A percentile compares a stretch with the other conserved stretches of the same genome.
phyloP scores from a whole-genome alignment of 2,797 vertebrate species.

The Danio choprae region DNA sequence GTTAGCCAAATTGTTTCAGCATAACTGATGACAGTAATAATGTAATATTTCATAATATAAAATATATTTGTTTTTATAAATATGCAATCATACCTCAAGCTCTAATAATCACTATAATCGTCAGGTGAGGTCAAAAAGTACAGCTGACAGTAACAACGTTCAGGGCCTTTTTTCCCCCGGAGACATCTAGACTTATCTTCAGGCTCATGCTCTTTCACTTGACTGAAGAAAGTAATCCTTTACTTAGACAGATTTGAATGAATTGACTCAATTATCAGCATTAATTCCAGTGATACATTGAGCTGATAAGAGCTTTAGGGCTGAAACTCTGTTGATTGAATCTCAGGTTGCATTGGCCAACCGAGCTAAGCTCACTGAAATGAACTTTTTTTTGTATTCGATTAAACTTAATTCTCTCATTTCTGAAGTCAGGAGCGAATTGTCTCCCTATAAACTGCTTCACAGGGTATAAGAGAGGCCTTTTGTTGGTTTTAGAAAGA shows the following conservation, averaged over 20 bases:
- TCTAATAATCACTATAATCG: conserved; percentile 1
- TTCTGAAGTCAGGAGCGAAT: conserved; percentile 59
- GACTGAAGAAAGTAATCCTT: conserved; percentile 36
- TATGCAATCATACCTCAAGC: background rate
- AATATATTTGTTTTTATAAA: background rate
- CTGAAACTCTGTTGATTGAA: conserved; percentile 43
- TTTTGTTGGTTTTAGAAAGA: conserved; percentile 48
- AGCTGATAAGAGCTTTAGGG: conserved; percentile 38
- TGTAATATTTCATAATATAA: background rate
- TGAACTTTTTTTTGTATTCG: conserved; percentile 57
- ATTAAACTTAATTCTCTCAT: conserved; percentile 62
- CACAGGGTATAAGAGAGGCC: conserved; percentile 54
- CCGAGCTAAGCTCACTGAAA: conserved; percentile 57
- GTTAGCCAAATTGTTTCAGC: background rate
- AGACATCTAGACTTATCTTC: conserved; percentile 14
- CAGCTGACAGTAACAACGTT: conserved; percentile 20
- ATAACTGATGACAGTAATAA: conserved; percentile 11
- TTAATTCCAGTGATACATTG: conserved; percentile 41
- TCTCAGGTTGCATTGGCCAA: conserved; percentile 53
- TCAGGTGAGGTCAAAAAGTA: conserved; percentile 19
- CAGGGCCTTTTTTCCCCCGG: background rate
- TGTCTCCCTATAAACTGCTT: conserved; percentile 62
- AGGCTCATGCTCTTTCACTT: conserved; percentile 1
- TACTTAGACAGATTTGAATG: conserved; percentile 37
- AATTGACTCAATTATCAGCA: conserved; percentile 43